Conservation (phyloP, 2,888 invertebrate genomes). For the Zhuqinia jingwanae region DNA sequence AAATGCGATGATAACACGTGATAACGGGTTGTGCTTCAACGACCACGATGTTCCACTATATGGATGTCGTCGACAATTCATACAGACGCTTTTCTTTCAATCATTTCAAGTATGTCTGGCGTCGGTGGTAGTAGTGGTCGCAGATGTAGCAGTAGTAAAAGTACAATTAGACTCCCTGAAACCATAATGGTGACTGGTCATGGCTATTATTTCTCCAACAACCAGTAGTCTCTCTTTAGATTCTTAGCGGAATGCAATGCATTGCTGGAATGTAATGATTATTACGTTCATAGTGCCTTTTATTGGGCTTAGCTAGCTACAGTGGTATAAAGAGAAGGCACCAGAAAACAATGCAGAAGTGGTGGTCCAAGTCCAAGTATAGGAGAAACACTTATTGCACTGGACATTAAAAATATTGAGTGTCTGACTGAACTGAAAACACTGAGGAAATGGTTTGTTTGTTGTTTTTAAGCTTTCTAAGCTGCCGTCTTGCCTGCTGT, state of each 20-base stretch:
- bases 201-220: constrained; percentile 3
- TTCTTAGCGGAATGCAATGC: too few relatives aligned
- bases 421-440: not conserved
- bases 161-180: not conserved
- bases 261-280: constrained; percentile 4
- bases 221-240: not conserved
- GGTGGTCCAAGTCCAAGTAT: too few relatives aligned
- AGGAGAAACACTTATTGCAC: not conserved
- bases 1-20: constrained; percentile 21
- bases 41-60: not conserved
- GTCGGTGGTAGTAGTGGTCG: not conserved
- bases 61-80: too few relatives aligned
- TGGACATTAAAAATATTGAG: constrained; percentile 30
- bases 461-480: not conserved
- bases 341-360: not conserved
- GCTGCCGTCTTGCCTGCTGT: not conserved
- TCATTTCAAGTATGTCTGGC: not conserved
- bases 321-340: not conserved
- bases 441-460: not conserved
- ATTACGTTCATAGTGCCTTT: constrained; percentile 12
- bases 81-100: too few relatives aligned
- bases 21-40: not conserved
- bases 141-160: not conserved
- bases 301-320: not conserved
- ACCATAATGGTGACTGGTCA: not conserved